phyloP scores from a whole-genome alignment of 2,888 invertebrate species.

The Dinocampus coccinellae region DNA sequence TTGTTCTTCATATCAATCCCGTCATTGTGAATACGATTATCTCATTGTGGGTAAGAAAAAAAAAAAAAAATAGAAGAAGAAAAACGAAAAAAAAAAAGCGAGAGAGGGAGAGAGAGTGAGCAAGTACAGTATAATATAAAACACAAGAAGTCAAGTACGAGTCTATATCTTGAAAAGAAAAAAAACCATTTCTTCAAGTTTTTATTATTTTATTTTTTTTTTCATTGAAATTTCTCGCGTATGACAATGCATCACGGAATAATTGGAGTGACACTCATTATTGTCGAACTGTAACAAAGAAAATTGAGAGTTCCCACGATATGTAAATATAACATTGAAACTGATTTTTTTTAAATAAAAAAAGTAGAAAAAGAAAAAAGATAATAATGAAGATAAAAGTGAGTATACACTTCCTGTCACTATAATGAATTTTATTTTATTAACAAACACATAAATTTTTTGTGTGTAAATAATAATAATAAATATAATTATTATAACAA shows the following conservation, averaged over 20 bases:
- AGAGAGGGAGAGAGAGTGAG: not conserved
- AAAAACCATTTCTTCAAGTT: too few species aligned
- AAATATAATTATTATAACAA: not conserved
- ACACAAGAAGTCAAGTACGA: too few species aligned
- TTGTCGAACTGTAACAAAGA: not conserved
- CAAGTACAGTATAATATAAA: too few species aligned
- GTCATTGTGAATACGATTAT: not conserved
- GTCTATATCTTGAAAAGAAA: too few species aligned
- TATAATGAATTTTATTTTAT: not conserved
- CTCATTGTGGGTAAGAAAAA: not conserved
- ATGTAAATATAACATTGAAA: not conserved
- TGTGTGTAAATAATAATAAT: not conserved
- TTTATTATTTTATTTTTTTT: constrained; percentile 15
- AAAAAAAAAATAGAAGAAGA: not conserved
- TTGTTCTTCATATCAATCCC: not conserved
- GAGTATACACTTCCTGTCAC: not conserved
- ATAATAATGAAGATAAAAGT: not conserved
- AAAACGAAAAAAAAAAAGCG: not conserved
- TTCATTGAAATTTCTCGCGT: not conserved
- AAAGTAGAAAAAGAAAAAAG: not conserved
- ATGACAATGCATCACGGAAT: not conserved
- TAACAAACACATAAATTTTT: not conserved
- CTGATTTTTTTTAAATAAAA: not conserved
- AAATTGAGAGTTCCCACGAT: not conserved
- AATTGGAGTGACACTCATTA: constrained; percentile 27